Base-by-base conservation (phyloP, 1,140 invertebrate genomes). In the Drosophila bocki region DNA sequence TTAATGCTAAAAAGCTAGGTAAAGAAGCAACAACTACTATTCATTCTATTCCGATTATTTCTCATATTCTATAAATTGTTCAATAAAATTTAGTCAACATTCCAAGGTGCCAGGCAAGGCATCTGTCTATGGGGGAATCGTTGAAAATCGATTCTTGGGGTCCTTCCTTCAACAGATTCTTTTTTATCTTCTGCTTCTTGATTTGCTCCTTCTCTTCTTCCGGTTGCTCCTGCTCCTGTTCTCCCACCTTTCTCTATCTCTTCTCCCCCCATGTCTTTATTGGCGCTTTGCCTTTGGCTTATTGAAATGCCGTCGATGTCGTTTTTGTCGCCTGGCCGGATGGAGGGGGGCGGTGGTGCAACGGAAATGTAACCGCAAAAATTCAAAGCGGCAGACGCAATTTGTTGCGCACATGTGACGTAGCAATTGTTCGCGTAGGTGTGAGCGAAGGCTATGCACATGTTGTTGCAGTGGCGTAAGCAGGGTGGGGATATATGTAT, bases 331-430 rank as follows among this genome's bases (percentile, higher is more conserved):
- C 32, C 35, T 59, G 65, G 39, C 0, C 7, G 19, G 26, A 26
- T 11, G 42, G n/a, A 7, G 7, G 19, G 47, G n/a, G 37, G 29
- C 63, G 59, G 47, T 65, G 78, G 33, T 82, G 85, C 78, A 90
- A 77, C 85, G 86, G 85, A 90, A 90, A 90, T 90, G 82, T 90
- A 85, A 90, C 85, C 85, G 78, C 85, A 90, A 90, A 80, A 90
- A 51, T 90, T 85, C 75, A 90, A 90, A 90, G 48, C 70, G 81
- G 70, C 86, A 90, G 85, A 90, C 85, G 81, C 85, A 90, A 90
- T 90, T 90, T 90, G 85, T 90, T 90, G 85, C 85, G 85, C 85
- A 90, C 78, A 90, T 90, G 85, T 85, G 75, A 72, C 78, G 53
- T 53, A 57, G 64, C 72, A 67, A 60, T 44, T 63, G 54, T 56